A percentile compares a stretch with the other conserved stretches of the same genome.
Evolutionary conservation across 2,113 vertebrate genomes (phyloP).

Genomic region (Herpetotheres cachinnans): DNA sequence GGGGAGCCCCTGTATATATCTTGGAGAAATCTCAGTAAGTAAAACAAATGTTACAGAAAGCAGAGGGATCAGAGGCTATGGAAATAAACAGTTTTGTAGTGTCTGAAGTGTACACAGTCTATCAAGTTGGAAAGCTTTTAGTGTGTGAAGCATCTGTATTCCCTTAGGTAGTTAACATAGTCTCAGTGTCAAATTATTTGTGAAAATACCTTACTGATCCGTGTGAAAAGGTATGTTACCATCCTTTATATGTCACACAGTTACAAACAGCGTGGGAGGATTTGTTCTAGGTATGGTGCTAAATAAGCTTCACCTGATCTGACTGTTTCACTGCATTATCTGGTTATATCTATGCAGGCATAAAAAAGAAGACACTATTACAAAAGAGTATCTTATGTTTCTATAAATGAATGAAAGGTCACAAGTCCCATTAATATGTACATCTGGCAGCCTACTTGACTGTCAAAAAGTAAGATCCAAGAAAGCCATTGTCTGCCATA

Average conservation of each 20-base stretch:
- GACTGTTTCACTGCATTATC: neutral
- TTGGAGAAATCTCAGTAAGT: slow-evolving; percentile 93
- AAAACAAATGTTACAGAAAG: neutral
- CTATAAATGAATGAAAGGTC: neutral
- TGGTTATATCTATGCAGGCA: neutral
- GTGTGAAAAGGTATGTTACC: neutral
- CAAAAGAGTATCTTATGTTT: neutral
- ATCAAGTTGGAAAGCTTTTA: neutral
- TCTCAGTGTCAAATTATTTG: neutral
- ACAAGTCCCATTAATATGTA: neutral
- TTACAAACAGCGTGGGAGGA: neutral
- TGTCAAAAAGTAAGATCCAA: neutral
- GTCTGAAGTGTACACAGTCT: neutral
- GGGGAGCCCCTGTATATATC: slow-evolving; percentile 88
- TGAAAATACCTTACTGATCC: neutral
- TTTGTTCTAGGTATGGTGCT: neutral
- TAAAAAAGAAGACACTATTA: neutral
- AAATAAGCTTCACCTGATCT: neutral
- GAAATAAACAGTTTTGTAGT: neutral
- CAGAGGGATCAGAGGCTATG: neutral
- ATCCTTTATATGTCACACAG: neutral
- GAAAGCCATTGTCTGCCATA: neutral
- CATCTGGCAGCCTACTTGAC: neutral
- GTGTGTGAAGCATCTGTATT: neutral
- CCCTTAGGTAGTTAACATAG: neutral